Conservation (phyloP, 2,113 vertebrate species). For the Aptenodytes patagonicus region DNA sequence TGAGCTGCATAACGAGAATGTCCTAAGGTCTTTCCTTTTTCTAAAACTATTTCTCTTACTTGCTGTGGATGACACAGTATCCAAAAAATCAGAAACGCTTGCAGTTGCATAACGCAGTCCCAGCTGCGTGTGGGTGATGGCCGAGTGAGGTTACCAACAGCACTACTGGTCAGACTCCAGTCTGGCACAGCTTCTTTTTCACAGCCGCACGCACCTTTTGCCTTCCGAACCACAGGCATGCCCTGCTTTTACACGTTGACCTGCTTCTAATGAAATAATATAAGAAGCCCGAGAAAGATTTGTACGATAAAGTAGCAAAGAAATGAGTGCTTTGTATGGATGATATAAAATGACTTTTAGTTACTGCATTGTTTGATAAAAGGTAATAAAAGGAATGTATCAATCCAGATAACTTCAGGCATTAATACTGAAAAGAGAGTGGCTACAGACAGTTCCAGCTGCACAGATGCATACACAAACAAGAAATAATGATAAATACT, state of each 20-base stretch:
- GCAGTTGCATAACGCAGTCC: not conserved
- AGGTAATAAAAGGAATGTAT: not conserved
- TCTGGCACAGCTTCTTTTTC: not conserved
- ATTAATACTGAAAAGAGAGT: not conserved
- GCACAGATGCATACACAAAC: not conserved
- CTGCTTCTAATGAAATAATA: not conserved
- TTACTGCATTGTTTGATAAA: not conserved
- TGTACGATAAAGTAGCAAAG: not conserved
- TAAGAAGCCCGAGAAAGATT: not conserved
- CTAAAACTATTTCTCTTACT: not conserved
- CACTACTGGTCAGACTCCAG: not conserved
- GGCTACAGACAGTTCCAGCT: not conserved
- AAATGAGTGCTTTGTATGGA: not conserved
- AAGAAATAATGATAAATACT: not conserved
- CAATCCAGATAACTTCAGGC: not conserved
- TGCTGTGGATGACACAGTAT: not conserved
- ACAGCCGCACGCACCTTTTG: not conserved
- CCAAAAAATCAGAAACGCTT: not conserved
- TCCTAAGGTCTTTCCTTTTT: not conserved
- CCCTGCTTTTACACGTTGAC: not conserved
- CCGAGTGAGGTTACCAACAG: not conserved
- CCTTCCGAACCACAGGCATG: not conserved
- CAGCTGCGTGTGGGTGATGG: not conserved
- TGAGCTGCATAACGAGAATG: not conserved
- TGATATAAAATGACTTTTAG: not conserved